phyloP scores from a whole-genome alignment of 92 coral and sea anemone genomes.

The Actinostola sp. region DNA sequence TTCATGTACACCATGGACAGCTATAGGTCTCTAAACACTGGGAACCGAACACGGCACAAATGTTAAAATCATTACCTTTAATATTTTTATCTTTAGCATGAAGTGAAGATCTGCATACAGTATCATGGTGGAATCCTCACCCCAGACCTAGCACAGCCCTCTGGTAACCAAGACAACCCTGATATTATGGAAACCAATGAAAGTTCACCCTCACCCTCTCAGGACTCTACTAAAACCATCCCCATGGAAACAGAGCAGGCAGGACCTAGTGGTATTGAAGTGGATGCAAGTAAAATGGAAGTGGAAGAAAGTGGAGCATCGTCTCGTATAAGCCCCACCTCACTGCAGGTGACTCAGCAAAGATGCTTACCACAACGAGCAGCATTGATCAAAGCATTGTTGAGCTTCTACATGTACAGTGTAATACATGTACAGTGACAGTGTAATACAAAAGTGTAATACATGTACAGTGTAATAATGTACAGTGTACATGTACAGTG shows the following conservation, averaged over 20 bases:
- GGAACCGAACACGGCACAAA: too few species aligned
- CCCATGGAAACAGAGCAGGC: conserved; percentile 85
- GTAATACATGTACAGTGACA: too few species aligned
- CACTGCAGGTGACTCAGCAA: conserved; percentile 70
- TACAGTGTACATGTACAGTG: too few species aligned
- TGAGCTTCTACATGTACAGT: too few species aligned
- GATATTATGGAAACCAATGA: conserved; percentile 90
- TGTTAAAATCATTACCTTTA: neutral
- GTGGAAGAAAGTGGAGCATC: conserved; percentile 45
- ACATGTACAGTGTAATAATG: too few species aligned
- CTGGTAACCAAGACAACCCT: conserved; percentile 64
- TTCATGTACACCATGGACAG: too few species aligned
- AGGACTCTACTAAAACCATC: conserved; percentile 55
- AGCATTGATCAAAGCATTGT: conserved; percentile 87
- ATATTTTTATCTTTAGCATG: conserved; percentile 61
- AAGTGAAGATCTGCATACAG: conserved; percentile 85
- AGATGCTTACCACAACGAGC: conserved; percentile 96
- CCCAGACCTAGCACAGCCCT: conserved; percentile 71
- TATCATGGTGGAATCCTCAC: conserved; percentile 88
- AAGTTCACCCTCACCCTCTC: conserved; percentile 39
- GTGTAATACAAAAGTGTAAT: too few species aligned
- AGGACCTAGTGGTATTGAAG: conserved; percentile 57
- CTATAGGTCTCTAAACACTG: too few species aligned
- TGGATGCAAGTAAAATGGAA: conserved; percentile 60
- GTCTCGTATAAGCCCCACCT: conserved; percentile 19